Conservation (phyloP, 2,888 invertebrate species). For the Aphodius granarius region DNA sequence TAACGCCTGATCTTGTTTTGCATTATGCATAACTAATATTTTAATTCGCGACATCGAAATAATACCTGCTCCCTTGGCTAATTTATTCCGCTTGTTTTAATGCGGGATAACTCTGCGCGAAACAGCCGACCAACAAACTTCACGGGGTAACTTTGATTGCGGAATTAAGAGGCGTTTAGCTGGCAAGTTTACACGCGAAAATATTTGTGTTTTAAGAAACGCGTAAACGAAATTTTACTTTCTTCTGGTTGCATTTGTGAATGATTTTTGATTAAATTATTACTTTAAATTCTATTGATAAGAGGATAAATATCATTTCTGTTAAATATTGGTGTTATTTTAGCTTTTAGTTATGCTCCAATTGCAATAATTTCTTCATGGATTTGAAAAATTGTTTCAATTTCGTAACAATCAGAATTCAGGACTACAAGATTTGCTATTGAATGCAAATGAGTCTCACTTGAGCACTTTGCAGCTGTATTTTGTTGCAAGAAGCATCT, state of each 20-base stretch:
- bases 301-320: too few relatives aligned
- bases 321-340: too few relatives aligned
- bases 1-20: constrained; percentile 47
- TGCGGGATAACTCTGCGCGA: neutral
- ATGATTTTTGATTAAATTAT: too few relatives aligned
- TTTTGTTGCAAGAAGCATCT: neutral
- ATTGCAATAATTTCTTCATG: too few relatives aligned
- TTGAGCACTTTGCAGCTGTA: neutral
- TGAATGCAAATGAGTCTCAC: too few relatives aligned
- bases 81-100: constrained; percentile 25
- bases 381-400: too few relatives aligned
- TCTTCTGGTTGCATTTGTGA: too few relatives aligned
- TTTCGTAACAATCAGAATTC: too few relatives aligned
- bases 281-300: too few relatives aligned
- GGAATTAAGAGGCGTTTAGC: neutral
- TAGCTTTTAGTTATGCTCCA: too few relatives aligned
- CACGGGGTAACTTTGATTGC: constrained; percentile 8
- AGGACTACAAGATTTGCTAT: too few relatives aligned
- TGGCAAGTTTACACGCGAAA: neutral
- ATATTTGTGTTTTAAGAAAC: neutral
- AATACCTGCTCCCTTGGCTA: constrained; percentile 30
- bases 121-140: neutral
- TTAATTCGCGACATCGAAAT: constrained; percentile 52
- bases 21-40: constrained; percentile 51
- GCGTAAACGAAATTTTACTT: neutral